Evolutionary conservation across 2,888 invertebrate genomes (phyloP).

Genomic region (Cantharis lateralis): DNA sequence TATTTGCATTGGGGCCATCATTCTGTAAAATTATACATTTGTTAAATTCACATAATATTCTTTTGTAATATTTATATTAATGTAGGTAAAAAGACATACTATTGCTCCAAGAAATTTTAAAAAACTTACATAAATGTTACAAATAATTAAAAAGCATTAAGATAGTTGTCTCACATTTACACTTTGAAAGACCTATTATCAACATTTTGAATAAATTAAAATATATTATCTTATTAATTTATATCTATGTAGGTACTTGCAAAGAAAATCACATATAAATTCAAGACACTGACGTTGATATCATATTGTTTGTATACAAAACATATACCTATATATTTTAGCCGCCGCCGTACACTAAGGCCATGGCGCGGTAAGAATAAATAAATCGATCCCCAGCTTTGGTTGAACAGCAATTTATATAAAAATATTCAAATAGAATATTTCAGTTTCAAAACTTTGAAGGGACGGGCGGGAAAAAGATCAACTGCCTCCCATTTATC

Average conservation of each 20-base stretch:
- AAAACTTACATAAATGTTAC: background rate
- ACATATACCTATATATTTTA: background rate
- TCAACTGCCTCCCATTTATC: no score
- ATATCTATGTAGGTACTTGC: background rate
- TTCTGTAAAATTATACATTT: slow-evolving; percentile 45
- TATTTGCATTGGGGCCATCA: slow-evolving; percentile 46
- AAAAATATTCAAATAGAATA: background rate
- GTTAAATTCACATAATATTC: background rate
- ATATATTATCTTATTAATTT: background rate
- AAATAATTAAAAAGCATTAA: background rate
- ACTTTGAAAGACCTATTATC: background rate
- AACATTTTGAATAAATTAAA: background rate
- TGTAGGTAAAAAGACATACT: background rate
- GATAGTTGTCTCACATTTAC: background rate
- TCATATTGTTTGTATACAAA: background rate
- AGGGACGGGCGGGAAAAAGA: accelerated
- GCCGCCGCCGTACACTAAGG: background rate
- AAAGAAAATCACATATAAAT: background rate
- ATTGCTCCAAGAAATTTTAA: background rate
- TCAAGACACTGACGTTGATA: background rate
- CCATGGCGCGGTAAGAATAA: background rate
- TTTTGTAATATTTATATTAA: background rate
- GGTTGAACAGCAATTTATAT: background rate
- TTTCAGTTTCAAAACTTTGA: background rate
- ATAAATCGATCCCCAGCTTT: background rate